Conservation (phyloP, 2,797 vertebrate species). For the Oryzias dopingdopingensis region DNA sequence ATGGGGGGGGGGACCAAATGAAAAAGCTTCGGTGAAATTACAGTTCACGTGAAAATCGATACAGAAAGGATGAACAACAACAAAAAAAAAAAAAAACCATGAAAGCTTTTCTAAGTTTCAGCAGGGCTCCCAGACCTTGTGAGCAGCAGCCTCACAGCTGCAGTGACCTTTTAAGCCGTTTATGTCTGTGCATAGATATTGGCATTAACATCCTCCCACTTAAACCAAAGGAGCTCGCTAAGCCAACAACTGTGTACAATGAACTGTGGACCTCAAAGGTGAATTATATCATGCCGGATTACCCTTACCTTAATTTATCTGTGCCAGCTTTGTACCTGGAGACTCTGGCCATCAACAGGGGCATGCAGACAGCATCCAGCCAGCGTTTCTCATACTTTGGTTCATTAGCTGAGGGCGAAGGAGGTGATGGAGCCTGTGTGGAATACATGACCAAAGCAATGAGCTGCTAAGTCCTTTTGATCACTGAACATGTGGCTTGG, state of each 20-base stretch:
- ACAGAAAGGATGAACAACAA: constrained; percentile 13
- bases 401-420: constrained; percentile 86
- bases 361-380: constrained; percentile 86
- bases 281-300: constrained; percentile 67
- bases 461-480: constrained; percentile 26
- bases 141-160: constrained; percentile 28
- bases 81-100: constrained; percentile 17
- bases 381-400: constrained; percentile 94
- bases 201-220: constrained; percentile 63
- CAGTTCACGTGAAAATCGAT: constrained; percentile 32
- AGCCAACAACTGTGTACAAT: constrained; percentile 61
- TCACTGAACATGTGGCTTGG: constrained; percentile 16
- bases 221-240: constrained; percentile 64
- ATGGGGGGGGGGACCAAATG: constrained; percentile 6
- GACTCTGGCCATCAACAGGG: constrained; percentile 90
- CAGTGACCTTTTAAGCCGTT: constrained; percentile 70
- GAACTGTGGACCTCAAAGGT: constrained; percentile 53
- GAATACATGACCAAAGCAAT: constrained; percentile 72
- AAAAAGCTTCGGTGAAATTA: constrained; percentile 15
- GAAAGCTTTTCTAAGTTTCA: constrained; percentile 35
- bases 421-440: constrained; percentile 84
- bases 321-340: constrained; percentile 88
- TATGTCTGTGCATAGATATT: constrained; percentile 78
- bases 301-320: constrained; percentile 90
- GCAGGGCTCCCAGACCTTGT: constrained; percentile 27